Evolutionary conservation across 2,797 vertebrate genomes (phyloP), one percentile per base, ranked within the genome.

Genomic region (Adrianichthys oophorus): DNA sequence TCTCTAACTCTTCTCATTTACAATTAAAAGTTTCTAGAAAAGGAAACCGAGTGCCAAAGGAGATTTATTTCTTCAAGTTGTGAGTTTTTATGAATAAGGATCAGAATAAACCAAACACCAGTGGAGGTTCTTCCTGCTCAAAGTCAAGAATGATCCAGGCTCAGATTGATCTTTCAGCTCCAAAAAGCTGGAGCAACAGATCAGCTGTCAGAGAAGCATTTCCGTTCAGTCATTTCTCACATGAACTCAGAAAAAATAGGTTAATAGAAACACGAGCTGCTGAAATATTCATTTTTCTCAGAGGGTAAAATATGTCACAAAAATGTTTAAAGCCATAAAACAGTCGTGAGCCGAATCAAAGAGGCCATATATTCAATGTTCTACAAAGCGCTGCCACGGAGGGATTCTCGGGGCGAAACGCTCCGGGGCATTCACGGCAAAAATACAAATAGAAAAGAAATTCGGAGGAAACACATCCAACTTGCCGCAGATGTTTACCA

Each of bases 1-100:
- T 51, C 59, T 55, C 43, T 48, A 59, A n/a, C 29, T 56, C 59
- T 77, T 59, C 53, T 73, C 69, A 56, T 51, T 44, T 2, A 40
- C 47, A 50, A 63, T 77, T 70, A 59, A 74, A 81, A 53, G 41
- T 77, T 71, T 60, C 32, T 44, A 42, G 29, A 57, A 56, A 17
- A 14, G 26, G 5, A 21, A 40, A 17, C 29, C 14, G 21, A 48
- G 37, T 1, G 8, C 32, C 41, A 21, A 49, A 48, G 47, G 49
- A 26, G 56, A 42, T 48, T 49, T 3, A 12, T 13, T 37, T 37
- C 32, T 12, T 37, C 10, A 37, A 37, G 32, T 3, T 26, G 26
- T 12, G 32, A 37, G 32, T 12, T 37, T 37, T 37, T 37, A 37
- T 37, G 10, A 32, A 32, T 8, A 32, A 32, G 26, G 29, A 32